Evolutionary conservation across 2,113 vertebrate species (phyloP).

Genomic region (Pterocles gutturalis): DNA sequence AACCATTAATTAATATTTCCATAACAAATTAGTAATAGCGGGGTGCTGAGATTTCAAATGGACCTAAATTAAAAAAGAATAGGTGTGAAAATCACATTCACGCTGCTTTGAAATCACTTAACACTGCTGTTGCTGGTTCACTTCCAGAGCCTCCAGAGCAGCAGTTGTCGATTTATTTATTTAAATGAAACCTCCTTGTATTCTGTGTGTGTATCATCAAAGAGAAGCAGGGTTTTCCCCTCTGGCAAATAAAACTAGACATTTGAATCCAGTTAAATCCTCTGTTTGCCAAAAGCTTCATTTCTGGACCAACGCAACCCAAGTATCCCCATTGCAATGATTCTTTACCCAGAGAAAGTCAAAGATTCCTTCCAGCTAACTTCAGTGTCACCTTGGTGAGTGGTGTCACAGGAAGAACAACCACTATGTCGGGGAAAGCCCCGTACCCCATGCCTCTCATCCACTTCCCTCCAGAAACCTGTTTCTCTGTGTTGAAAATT

Average conservation of each 20-base stretch:
- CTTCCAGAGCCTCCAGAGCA: background rate
- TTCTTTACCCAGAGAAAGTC: background rate
- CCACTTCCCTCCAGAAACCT: background rate
- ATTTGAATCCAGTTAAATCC: background rate
- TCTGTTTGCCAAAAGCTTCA: background rate
- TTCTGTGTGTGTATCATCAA: background rate
- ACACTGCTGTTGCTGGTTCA: slow-evolving; percentile 47
- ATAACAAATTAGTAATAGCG: slow-evolving; percentile 82
- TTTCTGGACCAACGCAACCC: background rate
- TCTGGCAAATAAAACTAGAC: background rate
- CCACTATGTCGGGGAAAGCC: background rate
- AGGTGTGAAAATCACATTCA: slow-evolving; percentile 78
- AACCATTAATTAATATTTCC: slow-evolving; percentile 88
- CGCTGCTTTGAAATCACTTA: slow-evolving; percentile 71
- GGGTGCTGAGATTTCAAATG: slow-evolving; percentile 63
- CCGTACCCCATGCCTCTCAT: background rate
- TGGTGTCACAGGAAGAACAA: background rate
- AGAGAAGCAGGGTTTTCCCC: background rate
- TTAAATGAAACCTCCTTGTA: background rate
- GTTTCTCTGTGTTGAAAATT: background rate
- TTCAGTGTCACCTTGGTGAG: background rate
- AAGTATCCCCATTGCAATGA: background rate
- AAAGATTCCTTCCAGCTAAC: background rate
- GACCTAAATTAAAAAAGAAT: slow-evolving; percentile 71
- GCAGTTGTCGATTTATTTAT: background rate